Percentiles rank a stretch among this genome's conserved stretches.
Conservation (phyloP, 2,113 vertebrate genomes). For the Bubo blakistoni region DNA sequence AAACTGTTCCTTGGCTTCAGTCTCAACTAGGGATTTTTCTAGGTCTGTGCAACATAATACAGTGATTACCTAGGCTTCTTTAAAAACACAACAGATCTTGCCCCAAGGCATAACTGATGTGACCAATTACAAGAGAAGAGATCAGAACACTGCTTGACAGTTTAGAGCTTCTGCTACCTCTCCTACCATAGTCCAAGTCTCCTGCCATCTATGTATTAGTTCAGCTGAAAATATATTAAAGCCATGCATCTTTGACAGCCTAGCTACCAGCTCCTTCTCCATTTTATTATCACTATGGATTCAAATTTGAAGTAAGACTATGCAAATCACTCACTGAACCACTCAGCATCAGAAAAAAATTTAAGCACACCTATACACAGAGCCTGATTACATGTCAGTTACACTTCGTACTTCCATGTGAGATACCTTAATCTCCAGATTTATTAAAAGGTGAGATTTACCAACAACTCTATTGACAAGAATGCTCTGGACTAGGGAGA, state of each 20-base stretch:
- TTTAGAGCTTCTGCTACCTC: neutral
- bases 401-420: neutral
- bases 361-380: neutral
- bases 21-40: neutral
- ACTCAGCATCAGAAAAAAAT: neutral
- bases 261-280: neutral
- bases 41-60: neutral
- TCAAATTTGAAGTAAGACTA: neutral
- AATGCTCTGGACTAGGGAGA: neutral
- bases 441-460: neutral
- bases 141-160: neutral
- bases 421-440: neutral
- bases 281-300: neutral
- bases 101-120: neutral
- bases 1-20: neutral
- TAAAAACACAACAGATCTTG: neutral
- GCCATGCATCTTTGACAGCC: neutral
- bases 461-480: neutral
- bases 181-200: neutral
- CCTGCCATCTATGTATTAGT: neutral
- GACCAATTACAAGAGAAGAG: neutral
- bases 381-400: neutral
- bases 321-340: neutral
- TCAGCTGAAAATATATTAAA: neutral
- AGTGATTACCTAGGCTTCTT: neutral